phyloP scores from a whole-genome alignment of 2,113 vertebrate genomes.

The Rafetus swinhoei region DNA sequence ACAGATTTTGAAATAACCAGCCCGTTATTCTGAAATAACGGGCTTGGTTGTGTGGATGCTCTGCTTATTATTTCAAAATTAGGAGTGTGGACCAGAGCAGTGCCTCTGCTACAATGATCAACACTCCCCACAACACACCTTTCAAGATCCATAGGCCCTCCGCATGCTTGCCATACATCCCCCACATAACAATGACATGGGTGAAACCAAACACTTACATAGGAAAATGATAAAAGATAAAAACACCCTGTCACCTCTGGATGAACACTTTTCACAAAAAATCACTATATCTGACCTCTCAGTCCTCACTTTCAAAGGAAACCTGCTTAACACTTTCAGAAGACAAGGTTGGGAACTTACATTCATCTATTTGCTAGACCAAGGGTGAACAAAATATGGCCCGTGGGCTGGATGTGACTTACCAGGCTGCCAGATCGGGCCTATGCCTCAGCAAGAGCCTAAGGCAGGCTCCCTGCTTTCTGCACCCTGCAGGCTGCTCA shows the following conservation, averaged over 20 bases:
- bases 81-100: no score
- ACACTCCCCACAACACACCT: neutral
- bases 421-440: no score
- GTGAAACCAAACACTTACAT: neutral
- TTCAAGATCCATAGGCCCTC: neutral
- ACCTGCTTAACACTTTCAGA: neutral
- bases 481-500: no score
- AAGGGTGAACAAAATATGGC: no score
- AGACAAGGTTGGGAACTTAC: neutral
- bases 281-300: neutral
- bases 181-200: neutral
- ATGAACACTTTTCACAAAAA: neutral
- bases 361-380: neutral
- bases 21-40: no score
- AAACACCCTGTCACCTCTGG: neutral
- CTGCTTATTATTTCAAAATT: no score
- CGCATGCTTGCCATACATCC: neutral
- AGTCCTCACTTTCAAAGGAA: neutral
- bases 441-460: no score
- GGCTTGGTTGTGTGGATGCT: no score
- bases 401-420: no score
- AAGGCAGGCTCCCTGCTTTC: no score
- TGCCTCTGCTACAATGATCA: neutral
- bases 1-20: no score
- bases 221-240: neutral